These are phyloP conservation scores for Acleris holmiana DNA, from an alignment of 2,888 invertebrate species.

Conservation along the genomic window DNA sequence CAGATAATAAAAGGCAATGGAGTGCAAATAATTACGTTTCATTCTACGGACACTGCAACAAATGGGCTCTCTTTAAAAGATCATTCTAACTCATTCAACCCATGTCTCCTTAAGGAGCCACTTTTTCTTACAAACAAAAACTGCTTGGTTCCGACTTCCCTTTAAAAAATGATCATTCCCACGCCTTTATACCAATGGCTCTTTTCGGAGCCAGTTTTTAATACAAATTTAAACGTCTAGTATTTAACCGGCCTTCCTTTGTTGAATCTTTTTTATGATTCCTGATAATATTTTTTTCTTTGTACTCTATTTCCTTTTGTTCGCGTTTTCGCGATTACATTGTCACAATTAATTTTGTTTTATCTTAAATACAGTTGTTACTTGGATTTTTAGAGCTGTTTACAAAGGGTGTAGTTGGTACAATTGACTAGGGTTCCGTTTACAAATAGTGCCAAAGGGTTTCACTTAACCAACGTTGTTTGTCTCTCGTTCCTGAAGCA, in stretches of 20 bases:
- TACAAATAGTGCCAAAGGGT: too few relatives aligned
- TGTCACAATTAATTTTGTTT: slow-evolving; percentile 35
- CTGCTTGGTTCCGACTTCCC: neutral
- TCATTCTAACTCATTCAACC: slow-evolving; percentile 7
- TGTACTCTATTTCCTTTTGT: slow-evolving; percentile 26
- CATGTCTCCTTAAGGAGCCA: slow-evolving; percentile 14
- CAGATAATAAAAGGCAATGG: slow-evolving; percentile 37
- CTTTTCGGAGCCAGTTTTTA: slow-evolving; percentile 10
- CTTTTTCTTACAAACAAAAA: neutral
- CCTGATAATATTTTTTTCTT: slow-evolving; percentile 33
- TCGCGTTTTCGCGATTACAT: slow-evolving; percentile 22
- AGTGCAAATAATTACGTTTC: slow-evolving; percentile 37
- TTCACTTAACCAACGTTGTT: too few relatives aligned
- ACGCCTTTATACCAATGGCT: neutral
- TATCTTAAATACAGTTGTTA: slow-evolving; percentile 19
- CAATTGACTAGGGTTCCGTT: neutral
- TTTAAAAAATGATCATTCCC: slow-evolving; percentile 20
- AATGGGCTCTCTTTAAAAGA: slow-evolving; percentile 24
- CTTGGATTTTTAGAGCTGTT: neutral
- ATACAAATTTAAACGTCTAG: neutral
- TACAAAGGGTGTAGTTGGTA: neutral
- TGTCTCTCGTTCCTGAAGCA: too few relatives aligned
- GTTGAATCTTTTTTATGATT: slow-evolving; percentile 32
- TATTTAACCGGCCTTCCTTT: neutral
- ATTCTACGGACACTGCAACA: slow-evolving; percentile 29